Evolutionary conservation across 2,888 invertebrate genomes (phyloP).

Genomic region (Boloria selene): DNA sequence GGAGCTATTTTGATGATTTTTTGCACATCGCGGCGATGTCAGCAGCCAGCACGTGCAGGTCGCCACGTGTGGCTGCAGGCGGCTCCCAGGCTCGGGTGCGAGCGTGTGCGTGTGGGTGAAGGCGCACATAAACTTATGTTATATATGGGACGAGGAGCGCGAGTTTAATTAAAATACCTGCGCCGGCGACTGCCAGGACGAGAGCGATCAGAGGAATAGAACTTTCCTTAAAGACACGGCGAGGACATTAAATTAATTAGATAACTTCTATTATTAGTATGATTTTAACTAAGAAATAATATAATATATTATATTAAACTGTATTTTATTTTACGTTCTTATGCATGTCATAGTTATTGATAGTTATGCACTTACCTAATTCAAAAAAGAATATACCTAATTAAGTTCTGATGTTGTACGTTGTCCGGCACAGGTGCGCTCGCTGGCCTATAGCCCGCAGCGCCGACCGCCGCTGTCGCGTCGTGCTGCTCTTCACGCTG

Average conservation of each 20-base stretch:
- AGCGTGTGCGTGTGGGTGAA: slow-evolving; percentile 14
- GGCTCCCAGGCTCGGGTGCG: slow-evolving; percentile 21
- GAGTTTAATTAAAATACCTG: slow-evolving; percentile 59
- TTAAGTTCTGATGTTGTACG: neutral
- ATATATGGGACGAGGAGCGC: slow-evolving; percentile 38
- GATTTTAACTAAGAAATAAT: slow-evolving; percentile 7
- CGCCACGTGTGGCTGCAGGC: slow-evolving; percentile 29
- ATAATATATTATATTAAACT: no score
- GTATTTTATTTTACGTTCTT: neutral
- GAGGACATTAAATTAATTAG: slow-evolving; percentile 50
- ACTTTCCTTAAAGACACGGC: slow-evolving; percentile 36
- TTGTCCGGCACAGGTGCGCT: slow-evolving; percentile 10
- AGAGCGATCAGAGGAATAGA: slow-evolving; percentile 25
- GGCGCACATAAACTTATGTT: slow-evolving; percentile 33
- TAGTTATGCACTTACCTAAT: neutral
- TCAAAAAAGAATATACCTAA: neutral
- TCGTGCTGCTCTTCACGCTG: slow-evolving; percentile 12
- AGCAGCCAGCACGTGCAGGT: slow-evolving; percentile 25
- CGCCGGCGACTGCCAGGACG: slow-evolving; percentile 39
- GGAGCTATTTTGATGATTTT: neutral
- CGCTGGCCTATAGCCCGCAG: slow-evolving; percentile 25
- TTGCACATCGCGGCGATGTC: neutral
- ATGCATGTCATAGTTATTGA: no score
- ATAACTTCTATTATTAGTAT: slow-evolving; percentile 26
- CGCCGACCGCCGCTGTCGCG: neutral